These are phyloP conservation scores for Meteorus cinctellus DNA, from an alignment of 2,888 invertebrate genomes.

Conservation along the genomic window DNA sequence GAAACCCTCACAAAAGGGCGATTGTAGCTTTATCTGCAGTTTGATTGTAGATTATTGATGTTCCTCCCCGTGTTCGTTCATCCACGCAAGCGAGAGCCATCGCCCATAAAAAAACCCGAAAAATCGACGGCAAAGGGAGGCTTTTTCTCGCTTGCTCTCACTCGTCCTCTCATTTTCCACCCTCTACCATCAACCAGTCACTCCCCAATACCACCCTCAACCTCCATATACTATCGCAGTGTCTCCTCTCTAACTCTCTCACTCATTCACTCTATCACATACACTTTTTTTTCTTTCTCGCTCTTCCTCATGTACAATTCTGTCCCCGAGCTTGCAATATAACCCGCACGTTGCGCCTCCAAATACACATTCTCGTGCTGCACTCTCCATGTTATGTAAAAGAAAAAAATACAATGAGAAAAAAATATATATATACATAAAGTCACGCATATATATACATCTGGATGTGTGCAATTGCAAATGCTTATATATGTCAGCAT, in stretches of 20 bases:
- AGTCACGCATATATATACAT: constrained; percentile 42
- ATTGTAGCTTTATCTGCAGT: constrained; percentile 72
- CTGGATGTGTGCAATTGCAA: constrained; percentile 47
- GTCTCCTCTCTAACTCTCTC: constrained; percentile 30
- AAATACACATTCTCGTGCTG: constrained; percentile 61
- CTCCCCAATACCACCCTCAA: constrained; percentile 33
- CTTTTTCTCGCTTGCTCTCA: constrained; percentile 59
- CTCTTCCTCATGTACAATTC: constrained; percentile 50
- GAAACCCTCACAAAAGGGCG: constrained; percentile 71
- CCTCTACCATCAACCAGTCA: constrained; percentile 36
- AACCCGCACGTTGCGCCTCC: constrained; percentile 51
- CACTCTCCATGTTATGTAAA: constrained; percentile 53
- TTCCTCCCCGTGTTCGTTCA: constrained; percentile 70
- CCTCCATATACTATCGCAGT: constrained; percentile 31
- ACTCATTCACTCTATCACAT: background rate
- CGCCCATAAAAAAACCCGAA: constrained; percentile 71
- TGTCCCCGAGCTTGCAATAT: constrained; percentile 22
- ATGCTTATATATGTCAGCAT: constrained; percentile 45
- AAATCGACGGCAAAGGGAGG: constrained; percentile 70
- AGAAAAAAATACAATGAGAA: constrained; percentile 29
- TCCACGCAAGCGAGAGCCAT: constrained; percentile 62
- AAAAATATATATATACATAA: constrained; percentile 50
- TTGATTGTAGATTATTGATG: constrained; percentile 74
- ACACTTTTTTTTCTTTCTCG: constrained; percentile 44
- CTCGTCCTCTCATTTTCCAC: constrained; percentile 53